Conservation (phyloP, 1,140 invertebrate species). For the Drosophila saltans region DNA sequence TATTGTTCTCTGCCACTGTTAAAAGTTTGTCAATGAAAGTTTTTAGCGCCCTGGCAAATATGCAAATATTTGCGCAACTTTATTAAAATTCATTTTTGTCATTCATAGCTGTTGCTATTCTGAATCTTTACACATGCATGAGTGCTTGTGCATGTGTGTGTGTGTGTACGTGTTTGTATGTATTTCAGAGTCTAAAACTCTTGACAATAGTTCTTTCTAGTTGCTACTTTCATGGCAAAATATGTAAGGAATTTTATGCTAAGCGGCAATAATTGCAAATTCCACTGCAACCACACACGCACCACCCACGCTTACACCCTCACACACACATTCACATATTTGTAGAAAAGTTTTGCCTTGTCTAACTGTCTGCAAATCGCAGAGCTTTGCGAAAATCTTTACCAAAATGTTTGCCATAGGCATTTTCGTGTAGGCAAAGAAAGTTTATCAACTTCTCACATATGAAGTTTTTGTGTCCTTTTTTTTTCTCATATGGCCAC, state of each 20-base stretch:
- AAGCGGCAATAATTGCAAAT: conserved; percentile 81
- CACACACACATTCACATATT: conserved; percentile 12
- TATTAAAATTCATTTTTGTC: conserved; percentile 82
- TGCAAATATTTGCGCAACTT: conserved; percentile 79
- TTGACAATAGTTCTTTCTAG: conserved; percentile 75
- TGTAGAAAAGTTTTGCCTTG: conserved; percentile 62
- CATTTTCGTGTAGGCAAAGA: conserved; percentile 59
- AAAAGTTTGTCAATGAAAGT: conserved; percentile 74
- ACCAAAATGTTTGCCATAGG: conserved; percentile 78
- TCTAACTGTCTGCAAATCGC: conserved; percentile 79
- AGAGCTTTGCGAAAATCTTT: conserved; percentile 77
- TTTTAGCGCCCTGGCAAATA: conserved; percentile 71
- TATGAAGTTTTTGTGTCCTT: conserved; percentile 67
- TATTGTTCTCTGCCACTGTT: conserved; percentile 57
- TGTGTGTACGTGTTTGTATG: conserved; percentile 8
- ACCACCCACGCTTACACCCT: conserved; percentile 11
- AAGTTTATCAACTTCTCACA: conserved; percentile 46
- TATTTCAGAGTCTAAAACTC: conserved; percentile 59
- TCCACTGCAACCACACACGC: conserved; percentile 62
- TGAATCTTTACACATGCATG: conserved; percentile 9
- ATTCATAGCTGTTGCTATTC: conserved; percentile 52
- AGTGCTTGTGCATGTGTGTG: conserved; percentile 14
- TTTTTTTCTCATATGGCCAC: conserved; percentile 68
- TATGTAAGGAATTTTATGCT: conserved; percentile 73
- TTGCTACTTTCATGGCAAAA: conserved; percentile 72